Percentiles rank a stretch among this genome's conserved stretches.
Conservation (phyloP, 2,113 vertebrate species). For the Vimba vimba region DNA sequence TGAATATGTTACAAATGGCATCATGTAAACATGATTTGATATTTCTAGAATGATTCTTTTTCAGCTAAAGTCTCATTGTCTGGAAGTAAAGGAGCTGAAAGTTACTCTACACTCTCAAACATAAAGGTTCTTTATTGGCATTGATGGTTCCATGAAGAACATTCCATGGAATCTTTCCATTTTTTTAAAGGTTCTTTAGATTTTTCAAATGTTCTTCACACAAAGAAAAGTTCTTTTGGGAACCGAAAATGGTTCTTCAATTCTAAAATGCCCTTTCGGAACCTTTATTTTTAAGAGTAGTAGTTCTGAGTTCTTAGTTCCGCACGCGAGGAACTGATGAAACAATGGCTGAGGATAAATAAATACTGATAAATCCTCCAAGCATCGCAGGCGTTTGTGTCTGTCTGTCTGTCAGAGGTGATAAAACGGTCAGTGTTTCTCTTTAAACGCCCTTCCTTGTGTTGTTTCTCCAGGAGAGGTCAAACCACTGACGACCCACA, state of each 20-base stretch:
- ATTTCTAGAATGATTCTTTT: background rate
- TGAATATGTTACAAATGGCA: background rate
- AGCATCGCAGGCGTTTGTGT: background rate
- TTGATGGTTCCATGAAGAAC: no score
- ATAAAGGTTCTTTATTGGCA: no score
- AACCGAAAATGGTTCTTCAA: no score
- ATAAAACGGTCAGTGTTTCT: conserved; percentile 11
- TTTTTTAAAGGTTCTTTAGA: no score
- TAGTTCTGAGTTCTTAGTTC: background rate
- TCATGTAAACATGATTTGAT: background rate
- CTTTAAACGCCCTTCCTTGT: conserved; percentile 39
- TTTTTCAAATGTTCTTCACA: no score
- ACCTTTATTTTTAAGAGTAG: no score
- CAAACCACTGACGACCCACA: conserved; percentile 79
- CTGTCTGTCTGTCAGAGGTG: conserved; percentile 11
- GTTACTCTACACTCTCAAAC: background rate
- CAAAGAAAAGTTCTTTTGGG: no score
- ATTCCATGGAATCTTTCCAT: no score
- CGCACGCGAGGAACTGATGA: conserved; percentile 32
- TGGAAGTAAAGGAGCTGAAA: background rate
- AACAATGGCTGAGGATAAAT: conserved; percentile 43
- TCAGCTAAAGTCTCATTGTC: background rate
- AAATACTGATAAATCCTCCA: conserved; percentile 46
- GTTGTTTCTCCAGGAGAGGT: conserved; percentile 73
- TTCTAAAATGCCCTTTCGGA: no score